Percentiles rank a stretch among this genome's conserved stretches.
Conservation (phyloP, 2,797 vertebrate genomes). For the Sebastes trivittatus region DNA sequence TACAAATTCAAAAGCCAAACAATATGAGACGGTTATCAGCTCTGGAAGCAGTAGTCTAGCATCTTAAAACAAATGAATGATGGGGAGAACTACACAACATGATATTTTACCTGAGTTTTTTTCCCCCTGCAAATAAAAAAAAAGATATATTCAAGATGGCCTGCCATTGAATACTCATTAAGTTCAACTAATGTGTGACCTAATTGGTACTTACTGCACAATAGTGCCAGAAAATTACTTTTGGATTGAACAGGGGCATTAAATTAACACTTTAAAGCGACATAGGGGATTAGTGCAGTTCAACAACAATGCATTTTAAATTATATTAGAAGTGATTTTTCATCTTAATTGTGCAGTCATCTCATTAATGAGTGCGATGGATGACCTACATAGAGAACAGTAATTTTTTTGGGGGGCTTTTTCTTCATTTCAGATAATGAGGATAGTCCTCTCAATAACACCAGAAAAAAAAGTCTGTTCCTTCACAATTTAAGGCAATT, state of each 20-base stretch:
- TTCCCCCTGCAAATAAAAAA: background rate
- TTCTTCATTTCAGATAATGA: slow-evolving; percentile 49
- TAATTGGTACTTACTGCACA: slow-evolving; percentile 78
- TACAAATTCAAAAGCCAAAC: slow-evolving; percentile 25
- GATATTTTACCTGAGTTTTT: slow-evolving; percentile 17
- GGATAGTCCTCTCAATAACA: slow-evolving; percentile 20
- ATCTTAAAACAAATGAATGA: slow-evolving; percentile 35
- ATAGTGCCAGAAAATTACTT: slow-evolving; percentile 76
- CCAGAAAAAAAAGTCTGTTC: background rate
- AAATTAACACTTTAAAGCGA: slow-evolving; percentile 78
- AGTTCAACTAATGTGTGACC: slow-evolving; percentile 72
- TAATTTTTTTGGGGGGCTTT: background rate
- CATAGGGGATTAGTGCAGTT: slow-evolving; percentile 70
- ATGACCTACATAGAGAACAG: slow-evolving; percentile 67
- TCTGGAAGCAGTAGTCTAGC: background rate
- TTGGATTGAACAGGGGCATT: slow-evolving; percentile 72
- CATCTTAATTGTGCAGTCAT: slow-evolving; percentile 70
- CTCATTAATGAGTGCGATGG: slow-evolving; percentile 59
- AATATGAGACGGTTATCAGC: background rate
- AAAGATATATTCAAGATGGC: slow-evolving; percentile 51
- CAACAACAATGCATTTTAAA: slow-evolving; percentile 77
- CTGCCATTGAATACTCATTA: slow-evolving; percentile 72
- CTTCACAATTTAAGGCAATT: background rate
- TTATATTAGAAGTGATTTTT: slow-evolving; percentile 69
- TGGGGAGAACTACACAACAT: background rate